phyloP scores from a whole-genome alignment of 2,113 vertebrate species.

The Atlantisia rogersi region DNA sequence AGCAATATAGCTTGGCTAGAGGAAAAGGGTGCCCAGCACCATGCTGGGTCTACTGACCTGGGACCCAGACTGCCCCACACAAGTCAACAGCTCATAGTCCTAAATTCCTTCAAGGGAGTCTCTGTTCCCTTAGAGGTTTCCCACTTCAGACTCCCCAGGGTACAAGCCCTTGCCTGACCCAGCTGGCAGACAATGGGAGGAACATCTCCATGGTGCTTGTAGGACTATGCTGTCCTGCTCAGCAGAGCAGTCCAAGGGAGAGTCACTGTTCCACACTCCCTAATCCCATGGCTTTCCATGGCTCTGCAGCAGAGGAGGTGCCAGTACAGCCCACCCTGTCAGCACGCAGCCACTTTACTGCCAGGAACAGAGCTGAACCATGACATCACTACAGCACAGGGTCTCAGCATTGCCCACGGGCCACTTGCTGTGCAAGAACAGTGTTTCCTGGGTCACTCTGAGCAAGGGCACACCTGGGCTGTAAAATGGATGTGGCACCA shows the following conservation, averaged over 20 bases:
- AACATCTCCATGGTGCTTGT: rapidly evolving
- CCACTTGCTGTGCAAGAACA: rapidly evolving
- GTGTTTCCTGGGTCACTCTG: rapidly evolving
- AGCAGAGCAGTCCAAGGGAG: neutral
- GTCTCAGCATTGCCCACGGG: neutral
- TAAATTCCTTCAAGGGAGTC: neutral
- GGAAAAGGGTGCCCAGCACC: neutral
- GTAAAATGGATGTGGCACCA: neutral
- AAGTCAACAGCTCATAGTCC: neutral
- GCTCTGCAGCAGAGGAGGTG: neutral
- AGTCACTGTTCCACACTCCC: neutral
- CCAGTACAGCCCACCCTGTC: neutral
- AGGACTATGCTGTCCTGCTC: neutral
- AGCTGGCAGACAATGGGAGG: neutral
- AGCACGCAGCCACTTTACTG: neutral
- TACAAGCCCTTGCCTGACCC: neutral
- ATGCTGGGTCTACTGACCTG: neutral
- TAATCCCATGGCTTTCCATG: neutral
- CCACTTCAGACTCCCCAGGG: neutral
- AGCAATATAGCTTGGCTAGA: neutral
- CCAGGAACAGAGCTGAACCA: neutral
- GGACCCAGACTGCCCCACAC: neutral
- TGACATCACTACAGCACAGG: rapidly evolving
- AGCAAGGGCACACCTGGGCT: neutral
- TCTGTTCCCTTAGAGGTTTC: neutral